A percentile compares a stretch with the other conserved stretches of the same genome.
These are phyloP conservation scores for Kudoa iwatai DNA, from an alignment of 30 jellyfish, hydroid and myxozoan species.

Conservation along the genomic window DNA sequence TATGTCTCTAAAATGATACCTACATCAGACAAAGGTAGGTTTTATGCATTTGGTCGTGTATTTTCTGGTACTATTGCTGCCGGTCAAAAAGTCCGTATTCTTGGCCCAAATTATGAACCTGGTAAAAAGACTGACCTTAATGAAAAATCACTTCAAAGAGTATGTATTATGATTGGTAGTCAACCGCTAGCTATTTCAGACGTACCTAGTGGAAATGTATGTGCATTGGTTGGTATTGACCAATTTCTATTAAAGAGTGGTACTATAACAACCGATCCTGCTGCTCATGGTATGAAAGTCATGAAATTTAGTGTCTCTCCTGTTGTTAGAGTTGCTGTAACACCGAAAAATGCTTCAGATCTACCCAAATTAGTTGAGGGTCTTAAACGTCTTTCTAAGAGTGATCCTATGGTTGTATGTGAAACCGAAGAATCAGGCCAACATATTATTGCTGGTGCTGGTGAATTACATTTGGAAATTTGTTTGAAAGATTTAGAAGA, in stretches of 20 bases:
- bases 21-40: conserved; percentile 78
- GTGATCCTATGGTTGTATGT: conserved; percentile 93
- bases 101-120: conserved; percentile 75
- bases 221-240: conserved; percentile 95
- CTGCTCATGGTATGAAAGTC: conserved; percentile 50
- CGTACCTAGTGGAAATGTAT: conserved; percentile 87
- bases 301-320: conserved; percentile 91
- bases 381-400: conserved; percentile 51
- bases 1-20: conserved; percentile 93
- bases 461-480: conserved; percentile 80
- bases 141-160: conserved; percentile 41
- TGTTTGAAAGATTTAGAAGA: conserved; percentile 85
- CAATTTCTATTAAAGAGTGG: conserved; percentile 71
- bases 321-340: conserved; percentile 95
- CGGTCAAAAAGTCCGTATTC: conserved; percentile 46
- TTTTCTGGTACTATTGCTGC: conserved; percentile 83
- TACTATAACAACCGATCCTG: conserved; percentile 35
- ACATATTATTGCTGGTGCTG: conserved; percentile 98
- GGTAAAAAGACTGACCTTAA: conserved; percentile 65
- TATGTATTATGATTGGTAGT: conserved; percentile 84
- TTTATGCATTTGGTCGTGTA: conserved; percentile 92
- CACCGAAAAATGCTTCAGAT: conserved; percentile 77
- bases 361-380: conserved; percentile 94
- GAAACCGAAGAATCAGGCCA: conserved; percentile 81
- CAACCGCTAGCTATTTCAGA: conserved; percentile 79